Evolutionary conservation across 1,140 invertebrate species (phyloP), one percentile per base, ranked within the genome.

Genomic region (Drosophila bipectinata): DNA sequence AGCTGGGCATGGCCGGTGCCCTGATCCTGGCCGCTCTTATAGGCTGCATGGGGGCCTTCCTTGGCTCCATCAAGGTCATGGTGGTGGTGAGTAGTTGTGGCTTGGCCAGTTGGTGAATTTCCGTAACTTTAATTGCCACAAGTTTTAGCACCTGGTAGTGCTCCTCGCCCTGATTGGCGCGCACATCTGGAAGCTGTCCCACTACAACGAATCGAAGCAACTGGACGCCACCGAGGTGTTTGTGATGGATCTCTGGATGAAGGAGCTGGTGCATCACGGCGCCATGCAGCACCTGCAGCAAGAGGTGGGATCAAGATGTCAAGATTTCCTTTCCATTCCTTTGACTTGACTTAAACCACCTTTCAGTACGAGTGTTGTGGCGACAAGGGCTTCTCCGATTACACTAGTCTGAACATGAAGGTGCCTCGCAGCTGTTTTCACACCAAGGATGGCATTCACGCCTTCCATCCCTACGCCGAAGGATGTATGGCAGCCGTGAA

Each of bases 311-410:
- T 4, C 4, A 1, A 4, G 0, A 28, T n/a, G 4, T 4, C 18
- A 18, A 18, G 18, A 18, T 30, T 4, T n/a, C 28, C n/a, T 15
- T 3, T 15, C 4, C 6, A 28, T n/a, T 6, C 32, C 32, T 12
- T 10, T 4, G 7, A 9, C 7, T 30, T 9, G 0, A 4, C 9
- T 3, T 21, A 3, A 26, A 4, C 39, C 0, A 32, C 1, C 12
- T 12, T 39, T 0, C n/a, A 91, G 90, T 91, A 91, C 14, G 69
- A 87, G 47, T 91, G 90, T 61, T 91, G 90, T 18, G 90, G 90
- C 14, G 55, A 77, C 39, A 61, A 77, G 9, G 75, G 82, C 24
- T 77, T 15, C 49, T 14, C 49, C 14, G 90, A 91, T 34, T 91
- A 90, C 18, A 78, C 55, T 0, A 78, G 61, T 12, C 39, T 73